Base-by-base conservation (phyloP, 2,113 vertebrate genomes). In the Poecile atricapillus region DNA sequence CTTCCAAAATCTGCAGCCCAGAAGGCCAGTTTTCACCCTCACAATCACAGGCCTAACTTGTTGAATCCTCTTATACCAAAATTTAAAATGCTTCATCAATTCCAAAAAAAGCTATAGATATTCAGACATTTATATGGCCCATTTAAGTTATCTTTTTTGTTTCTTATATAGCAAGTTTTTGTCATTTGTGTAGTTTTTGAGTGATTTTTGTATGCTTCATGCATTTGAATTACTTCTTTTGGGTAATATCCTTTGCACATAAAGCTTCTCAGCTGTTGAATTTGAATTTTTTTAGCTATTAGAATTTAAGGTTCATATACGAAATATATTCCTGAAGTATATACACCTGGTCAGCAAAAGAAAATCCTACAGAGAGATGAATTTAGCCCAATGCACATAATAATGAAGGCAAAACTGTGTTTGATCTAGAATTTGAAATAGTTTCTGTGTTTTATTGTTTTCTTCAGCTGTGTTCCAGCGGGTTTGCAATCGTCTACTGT, bases 131-230 rank as follows among this genome's bases (percentile, higher is more conserved):
- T 83, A 83, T 52, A 80, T 13, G 55, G 23, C 6, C 31, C 43
- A 18, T 79, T 84, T 87, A 62, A 87, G 44, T 15, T 28, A 93
- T 67, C 22, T 67, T 94, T 94, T 95, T 89, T 81, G 83, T 86
- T 91, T 94, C 81, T 80, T 73, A 58, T 41, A 17, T 17, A 75
- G 35, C 64, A 81, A 47, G 25, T 22, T 95, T 92, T 83, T 5
- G 0, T 77, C 47, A 56, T 68, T 92, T 79, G 19, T 96, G 60
- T 59, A 62, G 62, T 23, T 89, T 88, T 88, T 23, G 86, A 75
- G 56, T 60, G 11, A 44, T 86, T 93, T 94, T 90, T 90, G 25
- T 10, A 58, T 75, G 85, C 79, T 90, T 83, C 59, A 30, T 71
- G 13, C 71, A 63, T 64, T 93, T 86, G 63, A 85, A 74, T 91